Evolutionary conservation across 2,888 invertebrate genomes (phyloP).

Genomic region (Microchrysa polita): DNA sequence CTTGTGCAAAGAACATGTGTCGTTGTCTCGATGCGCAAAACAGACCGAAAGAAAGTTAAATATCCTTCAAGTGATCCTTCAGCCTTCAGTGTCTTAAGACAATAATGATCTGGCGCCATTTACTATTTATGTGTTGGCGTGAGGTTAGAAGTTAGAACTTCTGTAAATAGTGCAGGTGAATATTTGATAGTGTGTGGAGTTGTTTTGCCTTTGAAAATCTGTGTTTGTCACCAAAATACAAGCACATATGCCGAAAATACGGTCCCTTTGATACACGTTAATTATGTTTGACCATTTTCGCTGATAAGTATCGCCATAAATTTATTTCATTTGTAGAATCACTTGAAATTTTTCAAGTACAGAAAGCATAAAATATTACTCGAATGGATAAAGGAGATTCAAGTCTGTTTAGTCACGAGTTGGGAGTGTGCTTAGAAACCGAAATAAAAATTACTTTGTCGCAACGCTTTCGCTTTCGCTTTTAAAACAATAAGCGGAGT

Average conservation of each 20-base stretch:
- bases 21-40: constrained; percentile 47
- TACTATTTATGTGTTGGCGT: constrained; percentile 43
- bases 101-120: constrained; percentile 47
- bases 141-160: constrained; percentile 44
- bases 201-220: not conserved
- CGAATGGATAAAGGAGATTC: not conserved
- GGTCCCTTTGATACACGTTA: constrained; percentile 19
- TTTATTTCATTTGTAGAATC: constrained; percentile 2
- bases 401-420: no score
- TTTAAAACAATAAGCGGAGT: no score
- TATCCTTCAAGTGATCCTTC: constrained; percentile 24
- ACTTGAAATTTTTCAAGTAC: constrained; percentile 14
- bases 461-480: no score
- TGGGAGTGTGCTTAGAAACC: no score
- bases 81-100: constrained; percentile 45
- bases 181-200: not conserved
- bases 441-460: no score
- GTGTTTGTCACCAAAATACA: constrained; percentile 35
- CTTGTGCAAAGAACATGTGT: constrained; percentile 51
- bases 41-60: constrained; percentile 47
- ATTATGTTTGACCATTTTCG: constrained; percentile 36
- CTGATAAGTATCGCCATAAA: constrained; percentile 37
- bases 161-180: constrained; percentile 47
- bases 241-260: no score
- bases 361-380: not conserved